Percentiles rank a stretch among this genome's conserved stretches.
Conservation (phyloP, 1,140 invertebrate genomes). For the Tetramorium alpestre region DNA sequence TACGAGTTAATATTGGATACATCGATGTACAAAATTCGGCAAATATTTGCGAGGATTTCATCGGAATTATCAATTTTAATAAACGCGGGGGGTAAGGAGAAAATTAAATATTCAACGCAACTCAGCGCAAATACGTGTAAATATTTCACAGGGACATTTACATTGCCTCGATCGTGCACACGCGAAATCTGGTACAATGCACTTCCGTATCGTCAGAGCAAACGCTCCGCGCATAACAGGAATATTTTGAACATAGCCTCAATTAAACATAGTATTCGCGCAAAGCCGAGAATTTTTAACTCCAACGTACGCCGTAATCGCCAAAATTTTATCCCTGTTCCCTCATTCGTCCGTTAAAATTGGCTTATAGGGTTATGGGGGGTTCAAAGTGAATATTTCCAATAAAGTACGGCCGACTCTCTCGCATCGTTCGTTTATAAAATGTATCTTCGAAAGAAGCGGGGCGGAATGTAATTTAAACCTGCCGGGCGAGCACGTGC, state of each 20-base stretch:
- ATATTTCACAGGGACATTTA: conserved; percentile 55
- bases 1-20: conserved; percentile 57
- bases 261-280: conserved; percentile 62
- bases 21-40: conserved; percentile 38
- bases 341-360: conserved; percentile 66
- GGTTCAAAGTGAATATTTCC: conserved; percentile 71
- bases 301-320: conserved; percentile 45
- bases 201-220: conserved; percentile 39
- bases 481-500: background rate
- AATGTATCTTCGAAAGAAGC: conserved; percentile 49
- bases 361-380: conserved; percentile 53
- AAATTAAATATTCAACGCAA: conserved; percentile 61
- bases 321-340: conserved; percentile 65
- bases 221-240: conserved; percentile 48
- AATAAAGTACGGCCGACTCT: conserved; percentile 59
- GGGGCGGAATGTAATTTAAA: conserved; percentile 49
- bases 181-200: conserved; percentile 30
- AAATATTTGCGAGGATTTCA: conserved; percentile 59
- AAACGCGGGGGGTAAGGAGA: conserved; percentile 36
- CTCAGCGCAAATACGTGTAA: conserved; percentile 52
- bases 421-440: conserved; percentile 50
- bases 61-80: conserved; percentile 65
- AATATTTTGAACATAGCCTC: conserved; percentile 53
- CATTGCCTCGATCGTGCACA: background rate
- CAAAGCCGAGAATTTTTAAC: conserved; percentile 57